These are phyloP conservation scores for Oxygymnocypris stewartii DNA, from an alignment of 2,113 vertebrate genomes.

Conservation along the genomic window DNA sequence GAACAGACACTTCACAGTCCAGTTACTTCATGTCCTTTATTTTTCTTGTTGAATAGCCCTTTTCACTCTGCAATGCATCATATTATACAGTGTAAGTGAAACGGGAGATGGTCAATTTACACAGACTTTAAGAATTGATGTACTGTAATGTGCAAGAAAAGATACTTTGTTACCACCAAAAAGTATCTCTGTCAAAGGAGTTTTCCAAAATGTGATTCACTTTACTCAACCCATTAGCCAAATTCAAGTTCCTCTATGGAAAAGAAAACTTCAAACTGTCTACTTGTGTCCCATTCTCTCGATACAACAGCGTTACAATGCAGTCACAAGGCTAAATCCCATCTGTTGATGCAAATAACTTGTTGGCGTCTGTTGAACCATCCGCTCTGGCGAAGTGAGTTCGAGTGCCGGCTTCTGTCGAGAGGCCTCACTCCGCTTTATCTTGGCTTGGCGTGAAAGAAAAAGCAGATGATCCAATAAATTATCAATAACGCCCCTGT, in stretches of 20 bases:
- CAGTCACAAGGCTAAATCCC: conserved; percentile 65
- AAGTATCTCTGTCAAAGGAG: not conserved
- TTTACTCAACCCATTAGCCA: conserved; percentile 14
- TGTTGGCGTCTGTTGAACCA: conserved; percentile 65
- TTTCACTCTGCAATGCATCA: not conserved
- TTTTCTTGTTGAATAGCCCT: too few species aligned
- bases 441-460: conserved; percentile 72
- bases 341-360: conserved; percentile 71
- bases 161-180: conserved; percentile 2
- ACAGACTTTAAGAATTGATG: conserved; percentile 20
- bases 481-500: conserved; percentile 81
- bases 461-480: conserved; percentile 83
- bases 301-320: conserved; percentile 39
- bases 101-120: not conserved
- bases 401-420: conserved; percentile 70
- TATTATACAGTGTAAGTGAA: not conserved
- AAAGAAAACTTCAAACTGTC: conserved; percentile 10
- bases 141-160: conserved; percentile 18
- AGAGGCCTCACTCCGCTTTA: conserved; percentile 74
- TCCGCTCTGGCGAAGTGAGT: conserved; percentile 65
- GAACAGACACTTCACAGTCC: too few species aligned
- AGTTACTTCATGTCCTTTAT: not conserved
- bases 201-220: conserved; percentile 13
- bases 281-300: conserved; percentile 17
- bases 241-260: not conserved